phyloP scores from a whole-genome alignment of 2,888 invertebrate genomes.

The Cepaea hortensis region DNA sequence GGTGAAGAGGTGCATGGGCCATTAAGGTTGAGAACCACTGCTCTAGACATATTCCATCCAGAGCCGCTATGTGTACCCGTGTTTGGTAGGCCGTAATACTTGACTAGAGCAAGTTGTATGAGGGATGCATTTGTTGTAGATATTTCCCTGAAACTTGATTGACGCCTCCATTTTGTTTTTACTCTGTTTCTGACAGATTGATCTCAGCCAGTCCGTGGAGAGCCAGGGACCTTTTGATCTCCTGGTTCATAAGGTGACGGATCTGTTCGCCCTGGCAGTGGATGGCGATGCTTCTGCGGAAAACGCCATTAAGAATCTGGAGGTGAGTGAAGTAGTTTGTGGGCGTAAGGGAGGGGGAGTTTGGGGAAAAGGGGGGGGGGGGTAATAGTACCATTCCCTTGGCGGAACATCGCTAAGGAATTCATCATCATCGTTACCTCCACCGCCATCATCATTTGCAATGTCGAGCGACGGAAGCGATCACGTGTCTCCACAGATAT shows the following conservation, averaged over 20 bases:
- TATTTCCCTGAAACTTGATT: not conserved
- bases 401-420: too few relatives aligned
- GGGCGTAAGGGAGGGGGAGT: not conserved
- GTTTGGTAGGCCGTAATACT: too few relatives aligned
- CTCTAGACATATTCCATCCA: too few relatives aligned
- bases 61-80: too few relatives aligned
- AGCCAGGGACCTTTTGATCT: conserved; percentile 88
- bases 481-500: too few relatives aligned
- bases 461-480: too few relatives aligned
- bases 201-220: conserved; percentile 84
- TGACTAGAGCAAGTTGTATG: too few relatives aligned
- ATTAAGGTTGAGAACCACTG: too few relatives aligned
- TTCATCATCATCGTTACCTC: too few relatives aligned
- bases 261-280: conserved; percentile 86
- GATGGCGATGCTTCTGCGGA: conserved; percentile 72
- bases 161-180: not conserved
- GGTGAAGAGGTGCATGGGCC: too few relatives aligned
- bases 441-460: too few relatives aligned
- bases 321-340: conserved; percentile 79
- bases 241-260: conserved; percentile 90
- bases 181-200: conserved; percentile 80
- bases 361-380: not conserved
- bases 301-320: conserved; percentile 67
- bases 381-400: not conserved
- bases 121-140: not conserved